Evolutionary conservation across 2,797 vertebrate genomes (phyloP).

Genomic region (Rhabdophis nuchalis): DNA sequence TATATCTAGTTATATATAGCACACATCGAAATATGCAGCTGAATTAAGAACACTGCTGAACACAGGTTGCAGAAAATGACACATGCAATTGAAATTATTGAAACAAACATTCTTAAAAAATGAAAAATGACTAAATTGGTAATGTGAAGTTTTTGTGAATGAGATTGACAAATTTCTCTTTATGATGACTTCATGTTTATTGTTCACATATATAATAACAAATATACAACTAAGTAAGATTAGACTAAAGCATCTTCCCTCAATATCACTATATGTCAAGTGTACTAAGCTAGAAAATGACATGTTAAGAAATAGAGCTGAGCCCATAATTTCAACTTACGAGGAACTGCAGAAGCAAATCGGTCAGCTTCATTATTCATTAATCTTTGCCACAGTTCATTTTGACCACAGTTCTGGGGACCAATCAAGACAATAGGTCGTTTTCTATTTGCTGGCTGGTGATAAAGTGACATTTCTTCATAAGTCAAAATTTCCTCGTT

Average conservation of each 20-base stretch:
- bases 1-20: background rate
- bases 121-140: background rate
- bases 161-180: background rate
- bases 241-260: background rate
- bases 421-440: conserved; percentile 92
- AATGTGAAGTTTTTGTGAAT: background rate
- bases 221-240: background rate
- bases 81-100: background rate
- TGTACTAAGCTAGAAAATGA: background rate
- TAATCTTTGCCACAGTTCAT: conserved; percentile 85
- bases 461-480: conserved; percentile 97
- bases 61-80: background rate
- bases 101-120: background rate
- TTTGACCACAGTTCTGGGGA: conserved; percentile 88
- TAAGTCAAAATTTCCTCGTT: conserved; percentile 95
- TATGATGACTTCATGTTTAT: background rate
- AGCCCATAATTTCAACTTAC: conserved; percentile 71
- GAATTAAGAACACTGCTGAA: background rate
- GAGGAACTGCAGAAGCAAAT: conserved; percentile 88
- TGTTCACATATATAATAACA: background rate
- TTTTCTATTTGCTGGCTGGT: conserved; percentile 95
- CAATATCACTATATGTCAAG: background rate
- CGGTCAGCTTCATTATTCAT: conserved; percentile 86
- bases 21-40: background rate
- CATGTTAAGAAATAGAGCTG: fast-evolving